These are phyloP conservation scores for Ips typographus DNA, from an alignment of 1,140 invertebrate species.

Conservation along the genomic window DNA sequence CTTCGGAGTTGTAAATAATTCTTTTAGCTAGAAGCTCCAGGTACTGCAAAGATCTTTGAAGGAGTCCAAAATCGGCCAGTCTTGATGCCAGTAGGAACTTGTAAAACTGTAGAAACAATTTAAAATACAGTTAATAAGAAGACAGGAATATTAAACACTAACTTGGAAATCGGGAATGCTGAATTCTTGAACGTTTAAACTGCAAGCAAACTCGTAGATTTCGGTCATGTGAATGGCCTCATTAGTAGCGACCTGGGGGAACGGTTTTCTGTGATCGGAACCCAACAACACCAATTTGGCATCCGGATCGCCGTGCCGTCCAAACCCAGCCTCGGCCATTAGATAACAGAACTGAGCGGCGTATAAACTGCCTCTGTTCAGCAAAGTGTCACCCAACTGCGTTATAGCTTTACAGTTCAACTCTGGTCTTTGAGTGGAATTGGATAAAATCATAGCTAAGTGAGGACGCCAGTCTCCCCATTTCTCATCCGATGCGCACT, in stretches of 20 bases:
- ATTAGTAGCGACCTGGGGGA: constrained; percentile 73
- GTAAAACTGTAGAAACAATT: constrained; percentile 60
- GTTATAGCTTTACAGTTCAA: constrained; percentile 82
- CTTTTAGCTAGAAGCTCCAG: constrained; percentile 75
- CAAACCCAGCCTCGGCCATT: constrained; percentile 72
- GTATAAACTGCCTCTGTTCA: constrained; percentile 71
- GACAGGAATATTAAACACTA: constrained; percentile 4
- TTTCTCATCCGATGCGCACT: constrained; percentile 79
- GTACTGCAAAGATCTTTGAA: constrained; percentile 78
- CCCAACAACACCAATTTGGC: constrained; percentile 80
- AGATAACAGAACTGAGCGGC: constrained; percentile 95
- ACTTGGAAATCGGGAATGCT: constrained; percentile 72
- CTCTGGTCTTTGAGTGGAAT: constrained; percentile 76
- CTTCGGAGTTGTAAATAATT: constrained; percentile 61
- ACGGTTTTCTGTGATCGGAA: constrained; percentile 64
- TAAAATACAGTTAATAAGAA: neutral
- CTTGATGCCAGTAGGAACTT: constrained; percentile 73
- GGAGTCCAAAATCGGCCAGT: constrained; percentile 75
- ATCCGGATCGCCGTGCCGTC: constrained; percentile 57
- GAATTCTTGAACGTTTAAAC: constrained; percentile 75
- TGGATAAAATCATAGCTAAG: constrained; percentile 91
- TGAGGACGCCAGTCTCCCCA: constrained; percentile 97
- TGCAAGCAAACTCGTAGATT: constrained; percentile 90
- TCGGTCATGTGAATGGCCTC: constrained; percentile 92
- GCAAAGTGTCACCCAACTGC: constrained; percentile 71